Evolutionary conservation across 2,888 invertebrate genomes (phyloP), one percentile per base, ranked within the genome.

Genomic region (Noctua fimbriata): DNA sequence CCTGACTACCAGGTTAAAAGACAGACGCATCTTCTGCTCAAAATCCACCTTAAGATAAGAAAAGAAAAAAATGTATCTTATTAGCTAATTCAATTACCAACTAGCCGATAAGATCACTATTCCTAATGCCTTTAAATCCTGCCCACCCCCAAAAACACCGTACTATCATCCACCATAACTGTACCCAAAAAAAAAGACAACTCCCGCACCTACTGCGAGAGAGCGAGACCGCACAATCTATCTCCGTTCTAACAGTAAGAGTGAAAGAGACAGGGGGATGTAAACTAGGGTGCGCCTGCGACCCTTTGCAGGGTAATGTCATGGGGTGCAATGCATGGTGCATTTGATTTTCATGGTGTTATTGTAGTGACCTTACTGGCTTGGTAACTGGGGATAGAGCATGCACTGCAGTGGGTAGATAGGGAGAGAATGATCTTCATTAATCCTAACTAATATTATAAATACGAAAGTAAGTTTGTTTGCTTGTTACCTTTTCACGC

Each of bases 251-350:
- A 32, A 18, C 16, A 21, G 58, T 74, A 73, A 21, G 83, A 76
- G 69, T 75, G 83, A 90, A n/a, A 75, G 79, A 71, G 82, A 87
- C 32, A 47, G 77, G 1, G 10, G n/a, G n/a, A 63, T 63, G 49
- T 72, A 1, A 52, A 44, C 71, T 75, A 85, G 92, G 92, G 92
- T 92, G 90, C 92, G 92, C 90, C 36, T 69, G 89, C 92, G 92
- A 88, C 92, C 91, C 92, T 81, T 72, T 85, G 85, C 86, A 80
- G 86, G 84, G 89, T 90, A 90, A 89, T 87, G 88, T 44, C 81
- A 66, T 81, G 78, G 90, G 89, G 88, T 89, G 89, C 76, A 73
- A 72, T 81, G 83, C 79, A 84, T 82, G 80, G 76, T 88, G 87
- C 69, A 87, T 84, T 84, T 85, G 74, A 85, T 78, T 84, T 84